Percentiles rank a stretch among this genome's conserved stretches.
Evolutionary conservation across 2,113 vertebrate species (phyloP).

Genomic region (Myrmecobius fasciatus): DNA sequence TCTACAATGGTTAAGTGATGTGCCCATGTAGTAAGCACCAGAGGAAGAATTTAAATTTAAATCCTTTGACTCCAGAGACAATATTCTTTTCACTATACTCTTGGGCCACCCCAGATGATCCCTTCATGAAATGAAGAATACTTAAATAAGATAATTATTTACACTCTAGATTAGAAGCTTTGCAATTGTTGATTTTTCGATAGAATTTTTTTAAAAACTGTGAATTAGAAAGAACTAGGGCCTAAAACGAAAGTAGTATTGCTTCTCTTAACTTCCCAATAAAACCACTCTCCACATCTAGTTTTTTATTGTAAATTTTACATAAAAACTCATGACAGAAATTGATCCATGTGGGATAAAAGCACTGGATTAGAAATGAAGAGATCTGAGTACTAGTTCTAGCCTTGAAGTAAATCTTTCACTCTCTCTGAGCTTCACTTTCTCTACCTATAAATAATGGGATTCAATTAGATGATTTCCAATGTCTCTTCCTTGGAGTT

Average conservation of each 20-base stretch:
- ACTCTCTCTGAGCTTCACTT: neutral
- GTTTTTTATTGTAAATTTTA: neutral
- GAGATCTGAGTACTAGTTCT: neutral
- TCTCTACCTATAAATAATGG: neutral
- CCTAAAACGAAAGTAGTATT: neutral
- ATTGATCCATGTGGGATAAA: neutral
- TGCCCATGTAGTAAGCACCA: neutral
- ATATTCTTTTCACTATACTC: neutral
- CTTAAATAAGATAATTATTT: neutral
- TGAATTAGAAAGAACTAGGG: neutral
- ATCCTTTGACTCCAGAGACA: neutral
- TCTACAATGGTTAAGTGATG: neutral
- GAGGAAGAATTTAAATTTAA: neutral
- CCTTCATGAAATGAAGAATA: neutral
- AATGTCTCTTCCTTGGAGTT: neutral
- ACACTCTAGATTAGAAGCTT: neutral
- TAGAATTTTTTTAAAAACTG: neutral
- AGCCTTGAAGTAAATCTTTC: neutral
- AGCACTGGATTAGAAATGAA: neutral
- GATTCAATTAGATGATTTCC: neutral
- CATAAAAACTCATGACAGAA: neutral
- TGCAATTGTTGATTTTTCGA: neutral
- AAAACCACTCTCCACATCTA: neutral
- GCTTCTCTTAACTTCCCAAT: neutral
- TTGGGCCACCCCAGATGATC: neutral